A percentile compares a stretch with the other conserved stretches of the same genome.
phyloP scores from a whole-genome alignment of 1,140 invertebrate species.

The Piezodorus guildinii region DNA sequence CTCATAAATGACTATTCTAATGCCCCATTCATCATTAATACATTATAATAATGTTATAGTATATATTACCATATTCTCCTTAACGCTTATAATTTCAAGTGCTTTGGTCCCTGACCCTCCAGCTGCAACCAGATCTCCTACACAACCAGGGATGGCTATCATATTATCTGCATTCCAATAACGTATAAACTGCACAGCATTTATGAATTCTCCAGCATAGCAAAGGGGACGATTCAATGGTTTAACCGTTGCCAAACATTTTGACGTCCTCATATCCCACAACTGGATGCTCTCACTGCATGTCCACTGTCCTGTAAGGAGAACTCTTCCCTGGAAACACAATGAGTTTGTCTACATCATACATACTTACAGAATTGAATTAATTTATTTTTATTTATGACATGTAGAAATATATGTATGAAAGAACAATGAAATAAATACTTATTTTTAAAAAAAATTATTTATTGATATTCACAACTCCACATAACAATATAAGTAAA shows the following conservation, averaged over 20 bases:
- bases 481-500: too few relatives aligned
- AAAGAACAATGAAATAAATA: too few relatives aligned
- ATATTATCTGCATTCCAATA: neutral
- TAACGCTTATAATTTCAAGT: neutral
- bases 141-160: neutral
- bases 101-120: neutral
- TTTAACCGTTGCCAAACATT: conserved; percentile 4
- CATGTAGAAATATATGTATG: too few relatives aligned
- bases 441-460: too few relatives aligned
- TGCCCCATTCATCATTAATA: too few relatives aligned
- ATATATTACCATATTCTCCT: conserved; percentile 9
- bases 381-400: too few relatives aligned
- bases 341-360: too few relatives aligned
- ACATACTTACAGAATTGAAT: too few relatives aligned
- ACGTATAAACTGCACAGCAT: conserved; percentile 5
- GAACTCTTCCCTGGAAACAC: conserved; percentile 10
- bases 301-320: conserved; percentile 21
- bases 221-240: neutral
- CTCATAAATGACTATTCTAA: too few relatives aligned
- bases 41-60: too few relatives aligned
- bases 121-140: neutral
- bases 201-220: conserved; percentile 1
- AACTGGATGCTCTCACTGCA: conserved; percentile 10
- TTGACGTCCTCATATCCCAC: conserved; percentile 16
- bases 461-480: too few relatives aligned